Evolutionary conservation across 2,113 vertebrate genomes (phyloP).

Genomic region (Hemiprocne comata): DNA sequence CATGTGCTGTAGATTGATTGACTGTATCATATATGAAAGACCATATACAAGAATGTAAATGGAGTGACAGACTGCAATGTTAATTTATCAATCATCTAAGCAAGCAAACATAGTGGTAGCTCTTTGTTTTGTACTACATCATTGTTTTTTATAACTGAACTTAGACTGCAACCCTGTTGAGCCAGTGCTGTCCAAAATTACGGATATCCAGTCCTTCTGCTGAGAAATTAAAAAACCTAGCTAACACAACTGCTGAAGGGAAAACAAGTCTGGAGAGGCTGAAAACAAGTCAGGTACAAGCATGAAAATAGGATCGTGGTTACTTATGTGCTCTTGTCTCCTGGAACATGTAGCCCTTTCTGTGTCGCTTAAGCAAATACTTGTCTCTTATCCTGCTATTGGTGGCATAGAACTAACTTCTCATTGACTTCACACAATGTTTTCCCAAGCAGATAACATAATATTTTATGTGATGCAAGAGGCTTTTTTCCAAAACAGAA

Average conservation of each 20-base stretch:
- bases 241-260: neutral
- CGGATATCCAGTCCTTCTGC: neutral
- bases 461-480: neutral
- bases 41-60: constrained; percentile 36
- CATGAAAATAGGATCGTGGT: neutral
- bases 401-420: neutral
- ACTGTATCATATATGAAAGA: neutral
- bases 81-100: neutral
- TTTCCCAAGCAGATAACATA: neutral
- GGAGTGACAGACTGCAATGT: constrained; percentile 10
- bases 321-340: neutral
- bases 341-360: neutral
- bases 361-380: neutral
- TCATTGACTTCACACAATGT: neutral
- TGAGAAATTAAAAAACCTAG: neutral
- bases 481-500: neutral
- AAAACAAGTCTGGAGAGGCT: neutral
- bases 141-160: neutral
- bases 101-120: neutral
- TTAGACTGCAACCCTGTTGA: neutral
- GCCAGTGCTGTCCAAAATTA: neutral
- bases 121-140: neutral
- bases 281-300: neutral
- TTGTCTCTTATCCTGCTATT: neutral
- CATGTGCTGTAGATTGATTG: neutral